Conservation (phyloP, 1,140 invertebrate genomes). For the Atopsyche davidsoni region DNA sequence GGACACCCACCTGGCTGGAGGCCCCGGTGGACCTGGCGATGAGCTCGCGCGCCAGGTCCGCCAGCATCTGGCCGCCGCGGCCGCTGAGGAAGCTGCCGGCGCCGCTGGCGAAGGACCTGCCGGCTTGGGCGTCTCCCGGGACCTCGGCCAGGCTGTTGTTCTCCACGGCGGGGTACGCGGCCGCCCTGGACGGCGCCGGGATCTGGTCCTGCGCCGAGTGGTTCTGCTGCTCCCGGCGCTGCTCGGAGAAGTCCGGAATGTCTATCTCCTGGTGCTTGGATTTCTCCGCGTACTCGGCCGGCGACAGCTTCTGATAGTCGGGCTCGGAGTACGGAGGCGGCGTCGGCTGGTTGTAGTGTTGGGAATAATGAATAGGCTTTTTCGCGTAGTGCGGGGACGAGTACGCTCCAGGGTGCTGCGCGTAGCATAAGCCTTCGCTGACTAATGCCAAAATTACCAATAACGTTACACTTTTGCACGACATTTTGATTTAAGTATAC, state of each 20-base stretch:
- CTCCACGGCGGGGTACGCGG: conserved; percentile 25
- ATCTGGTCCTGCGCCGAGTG: conserved; percentile 11
- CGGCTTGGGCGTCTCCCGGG: conserved; percentile 34
- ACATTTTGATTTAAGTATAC: too few relatives aligned
- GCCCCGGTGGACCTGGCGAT: conserved; percentile 58
- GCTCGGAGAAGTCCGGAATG: conserved; percentile 6
- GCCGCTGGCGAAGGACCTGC: conserved; percentile 40
- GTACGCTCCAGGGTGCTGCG: conserved; percentile 44
- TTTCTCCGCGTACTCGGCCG: conserved; percentile 8
- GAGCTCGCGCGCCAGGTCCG: conserved; percentile 59
- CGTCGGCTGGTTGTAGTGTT: conserved; percentile 20
- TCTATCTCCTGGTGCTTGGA: conserved; percentile 28
- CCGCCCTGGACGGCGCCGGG: neutral
- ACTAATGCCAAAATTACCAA: conserved; percentile 2
- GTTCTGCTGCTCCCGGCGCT: neutral
- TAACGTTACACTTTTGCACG: neutral
- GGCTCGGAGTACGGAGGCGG: conserved; percentile 17
- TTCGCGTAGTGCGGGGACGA: conserved; percentile 48
- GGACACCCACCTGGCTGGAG: conserved; percentile 56
- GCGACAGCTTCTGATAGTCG: conserved; percentile 23
- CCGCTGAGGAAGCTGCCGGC: conserved; percentile 48
- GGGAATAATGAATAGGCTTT: conserved; percentile 35
- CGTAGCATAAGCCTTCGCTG: conserved; percentile 11
- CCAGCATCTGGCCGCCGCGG: conserved; percentile 52
- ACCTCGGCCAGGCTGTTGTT: conserved; percentile 36